These are phyloP conservation scores for Lutraria lutraria DNA, from an alignment of 2,888 invertebrate species.

Conservation along the genomic window DNA sequence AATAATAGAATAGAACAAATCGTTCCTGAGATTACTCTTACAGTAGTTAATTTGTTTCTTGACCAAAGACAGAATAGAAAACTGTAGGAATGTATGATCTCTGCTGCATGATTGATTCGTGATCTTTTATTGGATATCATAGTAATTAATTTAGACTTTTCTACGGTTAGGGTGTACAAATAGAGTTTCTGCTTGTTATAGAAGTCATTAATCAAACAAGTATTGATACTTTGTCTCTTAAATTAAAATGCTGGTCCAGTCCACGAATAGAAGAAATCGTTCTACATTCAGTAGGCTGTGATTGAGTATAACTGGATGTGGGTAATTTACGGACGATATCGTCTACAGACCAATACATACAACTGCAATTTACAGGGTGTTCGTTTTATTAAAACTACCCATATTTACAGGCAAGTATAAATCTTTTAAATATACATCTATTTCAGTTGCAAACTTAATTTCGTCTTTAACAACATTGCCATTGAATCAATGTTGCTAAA, in stretches of 20 bases:
- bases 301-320: slow-evolving; percentile 6
- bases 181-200: slow-evolving; percentile 55
- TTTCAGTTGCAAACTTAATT: not conserved
- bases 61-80: slow-evolving; percentile 39
- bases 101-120: slow-evolving; percentile 52
- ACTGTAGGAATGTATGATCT: slow-evolving; percentile 51
- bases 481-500: not conserved
- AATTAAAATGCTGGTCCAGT: slow-evolving; percentile 43
- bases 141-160: slow-evolving; percentile 71
- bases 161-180: slow-evolving; percentile 67
- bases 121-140: slow-evolving; percentile 61
- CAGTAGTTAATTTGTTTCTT: slow-evolving; percentile 30
- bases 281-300: slow-evolving; percentile 10
- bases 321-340: not conserved
- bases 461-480: not conserved
- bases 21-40: slow-evolving; percentile 19
- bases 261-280: not conserved
- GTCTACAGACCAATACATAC: slow-evolving; percentile 12
- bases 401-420: not conserved
- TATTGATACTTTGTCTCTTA: slow-evolving; percentile 38
- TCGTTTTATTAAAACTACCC: not conserved
- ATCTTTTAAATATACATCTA: not conserved
- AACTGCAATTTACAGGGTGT: not conserved
- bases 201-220: slow-evolving; percentile 60
- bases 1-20: slow-evolving; percentile 17